These are phyloP conservation scores for Pempheris klunzingeri DNA, from an alignment of 2,797 vertebrate genomes.

Conservation along the genomic window DNA sequence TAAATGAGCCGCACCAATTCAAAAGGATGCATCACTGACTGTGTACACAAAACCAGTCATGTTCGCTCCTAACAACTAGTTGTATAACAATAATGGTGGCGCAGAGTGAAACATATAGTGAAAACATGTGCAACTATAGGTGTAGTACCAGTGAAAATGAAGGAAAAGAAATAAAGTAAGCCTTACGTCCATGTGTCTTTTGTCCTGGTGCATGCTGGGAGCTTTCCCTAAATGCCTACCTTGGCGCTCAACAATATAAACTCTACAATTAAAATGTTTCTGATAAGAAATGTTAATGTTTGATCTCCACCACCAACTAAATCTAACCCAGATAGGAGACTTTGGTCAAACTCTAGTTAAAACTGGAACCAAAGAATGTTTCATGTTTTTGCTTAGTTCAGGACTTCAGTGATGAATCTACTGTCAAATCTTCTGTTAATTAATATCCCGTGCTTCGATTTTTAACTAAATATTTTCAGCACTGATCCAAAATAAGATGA, in stretches of 20 bases:
- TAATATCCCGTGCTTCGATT: conserved; percentile 31
- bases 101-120: background rate
- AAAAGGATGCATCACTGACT: background rate
- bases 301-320: too few relatives aligned
- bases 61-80: background rate
- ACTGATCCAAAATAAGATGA: conserved; percentile 45
- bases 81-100: background rate
- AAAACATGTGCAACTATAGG: background rate
- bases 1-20: background rate
- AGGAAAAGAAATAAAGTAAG: background rate
- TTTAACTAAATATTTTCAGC: conserved; percentile 26
- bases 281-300: background rate
- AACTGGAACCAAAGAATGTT: background rate
- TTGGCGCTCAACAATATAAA: background rate
- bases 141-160: background rate
- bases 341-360: background rate
- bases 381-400: conserved; percentile 4
- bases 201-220: conserved; percentile 32
- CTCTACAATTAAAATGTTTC: background rate
- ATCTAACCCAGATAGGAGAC: background rate
- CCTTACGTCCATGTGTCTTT: background rate
- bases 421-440: conserved; percentile 27
- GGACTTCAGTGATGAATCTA: conserved; percentile 28
- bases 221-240: background rate
- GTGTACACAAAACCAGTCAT: background rate